phyloP scores from a whole-genome alignment of 2,888 invertebrate species.

The Epirrita christyi region DNA sequence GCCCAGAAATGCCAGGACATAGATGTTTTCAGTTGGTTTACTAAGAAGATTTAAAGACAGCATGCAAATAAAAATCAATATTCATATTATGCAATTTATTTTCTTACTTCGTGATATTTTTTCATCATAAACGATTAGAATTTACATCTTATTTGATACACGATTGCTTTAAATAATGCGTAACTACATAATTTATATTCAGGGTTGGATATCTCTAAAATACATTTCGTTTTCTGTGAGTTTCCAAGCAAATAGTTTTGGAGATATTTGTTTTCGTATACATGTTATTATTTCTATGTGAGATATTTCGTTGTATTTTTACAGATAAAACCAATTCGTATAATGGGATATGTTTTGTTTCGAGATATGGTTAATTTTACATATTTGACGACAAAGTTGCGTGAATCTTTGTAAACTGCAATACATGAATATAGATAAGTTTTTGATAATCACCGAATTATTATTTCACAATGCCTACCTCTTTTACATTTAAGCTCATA shows the following conservation, averaged over 20 bases:
- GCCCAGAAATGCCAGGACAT: conserved; percentile 17
- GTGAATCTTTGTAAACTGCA: conserved; percentile 37
- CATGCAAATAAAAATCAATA: too few species aligned
- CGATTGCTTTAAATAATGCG: conserved; percentile 69
- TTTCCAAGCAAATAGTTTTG: conserved; percentile 58
- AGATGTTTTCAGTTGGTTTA: too few species aligned
- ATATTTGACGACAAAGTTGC: conserved; percentile 45
- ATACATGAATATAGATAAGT: not conserved
- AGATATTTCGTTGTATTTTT: conserved; percentile 66
- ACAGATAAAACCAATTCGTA: conserved; percentile 56
- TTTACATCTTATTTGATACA: conserved; percentile 77
- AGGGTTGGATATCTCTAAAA: conserved; percentile 61
- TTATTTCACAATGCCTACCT: too few species aligned
- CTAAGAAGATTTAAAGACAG: too few species aligned
- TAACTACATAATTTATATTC: conserved; percentile 68
- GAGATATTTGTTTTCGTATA: conserved; percentile 72
- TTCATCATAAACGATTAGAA: conserved; percentile 75
- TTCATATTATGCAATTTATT: conserved; percentile 63
- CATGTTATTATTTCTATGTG: conserved; percentile 60
- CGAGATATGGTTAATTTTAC: conserved; percentile 66
- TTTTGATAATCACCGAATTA: too few species aligned
- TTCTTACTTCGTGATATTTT: conserved; percentile 73
- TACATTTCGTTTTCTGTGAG: conserved; percentile 57
- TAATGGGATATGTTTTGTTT: conserved; percentile 78
- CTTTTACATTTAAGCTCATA: too few species aligned